Evolutionary conservation across 2,888 invertebrate species (phyloP).

Genomic region (Sminthurides aquaticus): DNA sequence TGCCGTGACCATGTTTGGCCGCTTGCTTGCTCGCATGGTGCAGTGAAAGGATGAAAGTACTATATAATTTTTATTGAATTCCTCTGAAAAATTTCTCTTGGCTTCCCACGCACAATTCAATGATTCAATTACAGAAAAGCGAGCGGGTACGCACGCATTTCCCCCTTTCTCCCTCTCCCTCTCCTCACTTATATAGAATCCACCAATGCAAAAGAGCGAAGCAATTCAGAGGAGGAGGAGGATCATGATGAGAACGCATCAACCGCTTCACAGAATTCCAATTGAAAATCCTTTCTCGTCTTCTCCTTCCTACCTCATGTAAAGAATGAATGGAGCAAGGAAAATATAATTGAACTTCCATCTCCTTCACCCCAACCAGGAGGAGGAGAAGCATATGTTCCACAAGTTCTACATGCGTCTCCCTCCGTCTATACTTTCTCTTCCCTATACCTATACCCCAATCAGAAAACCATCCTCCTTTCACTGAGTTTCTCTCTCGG

Average conservation of each 20-base stretch:
- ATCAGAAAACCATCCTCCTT: too few relatives aligned
- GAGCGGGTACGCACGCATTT: neutral
- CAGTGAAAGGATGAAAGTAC: neutral
- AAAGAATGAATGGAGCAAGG: slow-evolving; percentile 4
- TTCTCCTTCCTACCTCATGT: neutral
- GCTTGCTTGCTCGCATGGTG: too few relatives aligned
- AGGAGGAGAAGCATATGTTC: too few relatives aligned
- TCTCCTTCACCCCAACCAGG: neutral
- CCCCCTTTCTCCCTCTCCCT: too few relatives aligned
- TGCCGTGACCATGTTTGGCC: too few relatives aligned
- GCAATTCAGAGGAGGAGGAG: neutral
- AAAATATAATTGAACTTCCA: slow-evolving; percentile 4
- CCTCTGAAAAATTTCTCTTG: neutral
- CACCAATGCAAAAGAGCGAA: neutral
- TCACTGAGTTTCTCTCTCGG: too few relatives aligned
- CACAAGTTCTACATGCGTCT: too few relatives aligned
- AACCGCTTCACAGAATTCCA: slow-evolving; percentile 5
- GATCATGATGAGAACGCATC: slow-evolving; percentile 3
- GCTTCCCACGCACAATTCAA: neutral
- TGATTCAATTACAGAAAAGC: neutral
- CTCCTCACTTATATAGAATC: neutral
- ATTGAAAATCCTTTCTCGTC: slow-evolving; percentile 9
- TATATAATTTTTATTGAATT: slow-evolving; percentile 5
- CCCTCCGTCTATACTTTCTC: too few relatives aligned
- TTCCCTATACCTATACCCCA: too few relatives aligned